Conservation (phyloP, 2,888 invertebrate species). For the Pollenia angustigena region DNA sequence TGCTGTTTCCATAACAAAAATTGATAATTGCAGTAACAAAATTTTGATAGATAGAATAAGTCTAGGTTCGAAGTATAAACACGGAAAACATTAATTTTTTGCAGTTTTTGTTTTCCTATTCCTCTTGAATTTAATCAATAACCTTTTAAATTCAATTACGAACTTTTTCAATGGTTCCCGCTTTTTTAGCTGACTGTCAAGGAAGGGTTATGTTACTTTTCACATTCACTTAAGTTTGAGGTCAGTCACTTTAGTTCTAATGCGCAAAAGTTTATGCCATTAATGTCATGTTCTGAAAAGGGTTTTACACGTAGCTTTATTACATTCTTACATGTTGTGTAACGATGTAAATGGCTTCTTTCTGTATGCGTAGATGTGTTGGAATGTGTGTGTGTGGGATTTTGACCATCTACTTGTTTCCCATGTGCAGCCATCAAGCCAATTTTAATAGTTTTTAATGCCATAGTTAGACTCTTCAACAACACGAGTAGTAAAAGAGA, state of each 20-base stretch:
- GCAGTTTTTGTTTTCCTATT: background rate
- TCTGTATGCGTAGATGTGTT: constrained; percentile 32
- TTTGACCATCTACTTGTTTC: constrained; percentile 32
- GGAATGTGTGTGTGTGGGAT: constrained; percentile 36
- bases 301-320: constrained; percentile 73
- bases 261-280: constrained; percentile 70
- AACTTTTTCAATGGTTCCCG: background rate
- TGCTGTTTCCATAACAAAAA: no score
- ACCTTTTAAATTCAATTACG: constrained; percentile 11
- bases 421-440: constrained; percentile 73
- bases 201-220: constrained; percentile 22
- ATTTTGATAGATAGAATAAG: no score
- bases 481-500: no score
- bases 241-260: constrained; percentile 69
- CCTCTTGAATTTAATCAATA: background rate
- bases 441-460: constrained; percentile 48
- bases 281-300: constrained; percentile 70
- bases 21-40: no score
- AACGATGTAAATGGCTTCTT: constrained; percentile 56
- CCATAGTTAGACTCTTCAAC: no score
- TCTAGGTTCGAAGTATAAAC: no score
- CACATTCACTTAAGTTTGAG: constrained; percentile 54
- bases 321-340: constrained; percentile 65
- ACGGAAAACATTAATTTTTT: background rate
- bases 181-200: background rate